Base-by-base conservation (phyloP, 2,797 vertebrate species). In the Calcarius lapponicus region DNA sequence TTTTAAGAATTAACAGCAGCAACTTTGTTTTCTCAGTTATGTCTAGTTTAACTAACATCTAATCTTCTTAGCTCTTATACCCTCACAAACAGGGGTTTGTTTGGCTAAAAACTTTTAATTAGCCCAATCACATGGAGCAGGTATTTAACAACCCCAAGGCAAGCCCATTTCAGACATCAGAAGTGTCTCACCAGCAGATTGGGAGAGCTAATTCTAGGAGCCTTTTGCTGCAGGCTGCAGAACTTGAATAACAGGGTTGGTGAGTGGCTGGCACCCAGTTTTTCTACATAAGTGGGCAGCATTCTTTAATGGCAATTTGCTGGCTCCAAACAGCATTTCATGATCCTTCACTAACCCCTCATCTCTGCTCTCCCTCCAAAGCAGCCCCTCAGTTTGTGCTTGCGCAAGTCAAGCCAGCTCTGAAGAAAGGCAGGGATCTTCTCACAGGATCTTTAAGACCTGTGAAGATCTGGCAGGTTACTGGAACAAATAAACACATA, bases 61-160 rank as follows among this genome's bases (percentile, higher is more conserved):
- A 98, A 98, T 98, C 98, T 89, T 97, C 97, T 98, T 98, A 97
- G 87, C 38, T 96, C 95, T 97, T 95, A 97, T 96, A 85, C 95
- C 88, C 97, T 96, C 95, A 91, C 97, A 98, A 97, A 97, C 95
- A 97, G 92, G 86, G 93, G 96, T 96, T 98, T 98, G 93, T 97
- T 96, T 96, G 92, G 89, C 92, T 96, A 95, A 97, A 97, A 96
- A 95, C 81, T 95, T 95, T 97, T 96, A 94, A 97, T 97, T 93
- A 93, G 92, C 64, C 70, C 80, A 92, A 92, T 97, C 97, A 98
- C 95, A 86, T 97, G 97, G 91, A 94, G 67, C 64, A 93, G 79
- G 83, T 87, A 94, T 97, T 96, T 94, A 95, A 95, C 89, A 95
- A 96, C 89, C 86, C 48, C 70, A 73, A 85, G 81, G 93, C 82